Evolutionary conservation across 2,113 vertebrate genomes (phyloP).

Genomic region (Chiloscyllium plagiosum): DNA sequence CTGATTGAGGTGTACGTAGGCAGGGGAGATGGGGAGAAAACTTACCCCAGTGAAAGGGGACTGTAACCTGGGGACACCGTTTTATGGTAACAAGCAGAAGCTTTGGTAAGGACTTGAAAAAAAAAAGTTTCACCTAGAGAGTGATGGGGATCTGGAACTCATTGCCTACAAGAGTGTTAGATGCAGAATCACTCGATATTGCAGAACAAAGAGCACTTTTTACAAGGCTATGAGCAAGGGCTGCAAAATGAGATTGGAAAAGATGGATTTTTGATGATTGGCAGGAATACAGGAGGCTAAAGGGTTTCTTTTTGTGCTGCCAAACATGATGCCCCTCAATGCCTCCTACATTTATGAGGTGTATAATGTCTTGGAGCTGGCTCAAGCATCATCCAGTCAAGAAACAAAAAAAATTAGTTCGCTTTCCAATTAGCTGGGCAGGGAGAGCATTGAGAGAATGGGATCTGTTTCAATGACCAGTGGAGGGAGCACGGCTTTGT

Average conservation of each 20-base stretch:
- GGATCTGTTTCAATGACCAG: neutral
- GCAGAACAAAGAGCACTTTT: neutral
- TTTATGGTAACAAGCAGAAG: neutral
- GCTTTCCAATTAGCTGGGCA: neutral
- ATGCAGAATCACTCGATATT: neutral
- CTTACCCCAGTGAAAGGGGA: neutral
- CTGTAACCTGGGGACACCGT: neutral
- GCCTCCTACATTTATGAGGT: neutral
- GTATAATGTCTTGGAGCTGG: neutral
- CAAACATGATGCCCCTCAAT: too few species aligned
- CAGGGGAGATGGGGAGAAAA: neutral
- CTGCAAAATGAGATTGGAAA: neutral
- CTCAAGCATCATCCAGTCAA: neutral
- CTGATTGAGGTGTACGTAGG: neutral
- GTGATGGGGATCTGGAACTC: neutral
- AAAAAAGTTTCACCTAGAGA: neutral
- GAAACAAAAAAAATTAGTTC: neutral
- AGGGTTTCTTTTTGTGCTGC: too few species aligned
- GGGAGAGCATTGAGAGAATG: neutral
- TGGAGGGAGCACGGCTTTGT: neutral
- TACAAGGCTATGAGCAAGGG: too few species aligned
- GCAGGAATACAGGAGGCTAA: too few species aligned
- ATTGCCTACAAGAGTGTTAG: neutral
- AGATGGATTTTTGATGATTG: too few species aligned
- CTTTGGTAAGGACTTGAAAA: too few species aligned